A percentile compares a stretch with the other conserved stretches of the same genome.
Conservation (phyloP, 2,113 vertebrate species). For the Myotis brandtii region DNA sequence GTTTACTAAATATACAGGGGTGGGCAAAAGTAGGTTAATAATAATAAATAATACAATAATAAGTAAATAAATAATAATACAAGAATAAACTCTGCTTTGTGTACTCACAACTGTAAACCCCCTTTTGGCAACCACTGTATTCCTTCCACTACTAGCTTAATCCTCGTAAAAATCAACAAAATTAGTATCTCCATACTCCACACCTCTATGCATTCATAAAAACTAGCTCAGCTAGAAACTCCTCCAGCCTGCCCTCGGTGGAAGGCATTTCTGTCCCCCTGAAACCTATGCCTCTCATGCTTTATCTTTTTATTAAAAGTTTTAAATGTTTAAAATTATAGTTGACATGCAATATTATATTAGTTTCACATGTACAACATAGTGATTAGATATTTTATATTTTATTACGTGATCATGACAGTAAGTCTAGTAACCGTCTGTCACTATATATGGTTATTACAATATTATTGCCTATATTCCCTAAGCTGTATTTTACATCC, state of each 20-base stretch:
- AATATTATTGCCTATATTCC: background rate
- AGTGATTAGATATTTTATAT: background rate
- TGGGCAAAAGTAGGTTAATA: background rate
- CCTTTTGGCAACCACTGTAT: background rate
- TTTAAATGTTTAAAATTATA: background rate
- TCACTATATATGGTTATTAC: background rate
- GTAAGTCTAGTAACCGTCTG: background rate
- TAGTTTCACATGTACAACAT: background rate
- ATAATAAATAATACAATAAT: background rate
- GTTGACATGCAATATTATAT: background rate
- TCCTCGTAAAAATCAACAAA: background rate
- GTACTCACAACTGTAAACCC: background rate
- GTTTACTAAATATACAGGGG: background rate
- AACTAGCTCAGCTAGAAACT: background rate
- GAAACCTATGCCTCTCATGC: background rate
- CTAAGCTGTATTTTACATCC: background rate
- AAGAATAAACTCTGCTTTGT: background rate
- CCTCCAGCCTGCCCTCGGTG: background rate
- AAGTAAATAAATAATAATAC: background rate
- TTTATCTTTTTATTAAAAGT: background rate
- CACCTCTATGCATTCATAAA: background rate
- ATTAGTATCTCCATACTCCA: background rate
- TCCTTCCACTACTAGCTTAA: background rate
- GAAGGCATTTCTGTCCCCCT: background rate
- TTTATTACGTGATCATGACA: background rate